A percentile compares a stretch with the other conserved stretches of the same genome.
Conservation (phyloP, 2,888 invertebrate genomes). For the Stenodera caucasica region DNA sequence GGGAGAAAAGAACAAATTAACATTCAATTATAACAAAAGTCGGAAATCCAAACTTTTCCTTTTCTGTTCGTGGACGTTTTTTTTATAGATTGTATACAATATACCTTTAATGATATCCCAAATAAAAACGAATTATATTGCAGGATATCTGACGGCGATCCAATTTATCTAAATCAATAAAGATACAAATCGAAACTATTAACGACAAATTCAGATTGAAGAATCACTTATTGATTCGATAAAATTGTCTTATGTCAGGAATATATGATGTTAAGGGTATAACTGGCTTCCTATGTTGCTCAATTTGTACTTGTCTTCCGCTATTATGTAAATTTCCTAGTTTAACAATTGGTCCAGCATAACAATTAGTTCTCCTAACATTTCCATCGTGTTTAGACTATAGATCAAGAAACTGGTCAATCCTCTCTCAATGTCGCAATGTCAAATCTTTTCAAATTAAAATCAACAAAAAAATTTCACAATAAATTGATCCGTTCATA, state of each 20-base stretch:
- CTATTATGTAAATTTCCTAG: conserved; percentile 24
- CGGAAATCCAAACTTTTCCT: background rate
- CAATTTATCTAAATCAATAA: background rate
- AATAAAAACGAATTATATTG: background rate
- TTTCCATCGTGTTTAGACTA: conserved; percentile 22
- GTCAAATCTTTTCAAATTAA: too few species aligned
- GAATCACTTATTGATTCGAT: conserved; percentile 18
- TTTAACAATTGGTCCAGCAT: conserved; percentile 25
- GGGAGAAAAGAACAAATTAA: background rate
- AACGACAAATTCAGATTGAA: conserved; percentile 19
- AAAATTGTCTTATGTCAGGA: conserved; percentile 16
- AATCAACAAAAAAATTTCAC: too few species aligned
- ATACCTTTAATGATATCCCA: too few species aligned
- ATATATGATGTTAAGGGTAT: conserved; percentile 11
- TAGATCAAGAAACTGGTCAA: conserved; percentile 16
- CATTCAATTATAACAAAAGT: background rate
- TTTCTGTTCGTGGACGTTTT: background rate
- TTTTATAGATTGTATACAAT: background rate
- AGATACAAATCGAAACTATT: background rate
- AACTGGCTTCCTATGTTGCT: background rate
- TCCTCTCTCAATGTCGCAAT: conserved; percentile 2
- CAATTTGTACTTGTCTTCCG: conserved; percentile 17
- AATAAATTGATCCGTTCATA: too few species aligned
- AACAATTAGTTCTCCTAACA: conserved; percentile 28
- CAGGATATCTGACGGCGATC: background rate